Conservation (phyloP, 2,113 vertebrate species). For the Lanius collurio region DNA sequence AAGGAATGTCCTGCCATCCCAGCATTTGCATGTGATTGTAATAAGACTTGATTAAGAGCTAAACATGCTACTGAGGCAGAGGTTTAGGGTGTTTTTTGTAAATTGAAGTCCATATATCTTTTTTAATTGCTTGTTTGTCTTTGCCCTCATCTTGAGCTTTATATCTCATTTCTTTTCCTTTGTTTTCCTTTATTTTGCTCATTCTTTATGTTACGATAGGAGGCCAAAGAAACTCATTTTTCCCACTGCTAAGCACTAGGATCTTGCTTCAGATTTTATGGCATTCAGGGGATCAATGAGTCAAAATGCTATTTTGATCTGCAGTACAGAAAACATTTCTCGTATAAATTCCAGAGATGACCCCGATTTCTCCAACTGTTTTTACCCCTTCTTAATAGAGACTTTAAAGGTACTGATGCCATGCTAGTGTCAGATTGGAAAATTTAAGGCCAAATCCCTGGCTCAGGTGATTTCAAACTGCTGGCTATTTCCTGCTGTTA, state of each 20-base stretch:
- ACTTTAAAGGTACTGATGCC: constrained; percentile 43
- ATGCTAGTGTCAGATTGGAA: background rate
- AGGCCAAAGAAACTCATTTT: constrained; percentile 20
- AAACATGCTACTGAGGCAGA: constrained; percentile 5
- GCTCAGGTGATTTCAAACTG: background rate
- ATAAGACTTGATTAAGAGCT: constrained; percentile 70
- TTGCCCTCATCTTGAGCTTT: constrained; percentile 3
- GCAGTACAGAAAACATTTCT: constrained; percentile 36
- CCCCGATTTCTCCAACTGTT: background rate
- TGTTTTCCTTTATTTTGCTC: constrained; percentile 58
- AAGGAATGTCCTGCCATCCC: constrained; percentile 71
- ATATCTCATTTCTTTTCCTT: constrained; percentile 2
- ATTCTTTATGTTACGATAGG: constrained; percentile 8
- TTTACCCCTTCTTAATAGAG: background rate
- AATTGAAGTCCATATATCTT: constrained; percentile 66
- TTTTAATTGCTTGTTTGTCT: constrained; percentile 65
- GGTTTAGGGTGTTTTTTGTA: constrained; percentile 44
- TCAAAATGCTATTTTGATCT: constrained; percentile 39
- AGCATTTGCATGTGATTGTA: constrained; percentile 78
- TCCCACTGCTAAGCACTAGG: constrained; percentile 37
- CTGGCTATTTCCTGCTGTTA: constrained; percentile 6
- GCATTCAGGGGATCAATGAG: constrained; percentile 30
- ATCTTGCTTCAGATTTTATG: constrained; percentile 33
- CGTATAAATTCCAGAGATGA: constrained; percentile 36
- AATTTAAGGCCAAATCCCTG: constrained; percentile 24